Base-by-base conservation (phyloP, 2,888 invertebrate species). In the Druceiella hillmani region DNA sequence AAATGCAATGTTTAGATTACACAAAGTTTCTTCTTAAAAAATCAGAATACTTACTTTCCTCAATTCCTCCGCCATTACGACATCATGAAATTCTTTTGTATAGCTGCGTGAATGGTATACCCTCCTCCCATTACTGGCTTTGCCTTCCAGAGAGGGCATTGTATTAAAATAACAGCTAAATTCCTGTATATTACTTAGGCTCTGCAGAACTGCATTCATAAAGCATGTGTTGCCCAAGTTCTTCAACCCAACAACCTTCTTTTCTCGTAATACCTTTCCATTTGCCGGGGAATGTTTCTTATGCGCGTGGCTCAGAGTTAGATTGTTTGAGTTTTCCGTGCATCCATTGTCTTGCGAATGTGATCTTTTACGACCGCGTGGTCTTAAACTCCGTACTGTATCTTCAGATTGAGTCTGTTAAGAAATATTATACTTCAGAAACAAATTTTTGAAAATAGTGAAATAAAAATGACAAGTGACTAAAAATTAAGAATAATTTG, bases 171-270 rank as follows among this genome's bases (percentile, higher is more conserved):
- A 88, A 52, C 80, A 81, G 62, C 84, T 86, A 58, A 88, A 88
- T 55, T 85, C 83, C 59, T 85, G 83, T 55, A 87, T 87, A 61
- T 87, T 87, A 58, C 87, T 87, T 64, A 88, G 71, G 50, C 86
- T 86, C 59, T 88, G 88, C 41, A 88, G 65, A 41, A 87, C 87
- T 12, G 86, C 85, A 64, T 87, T 87, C 87, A 88, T 87, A 57
- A 87, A 88, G 61, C 87, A 88, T 33, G 87, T 88, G 58, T 87
- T 88, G 49, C 87, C 87, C 57, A 87, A 70, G 68, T 87, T 88
- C 55, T 85, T 74, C 55, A 87, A 68, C 22, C 87, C 87, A 50
- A 83, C 80, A 40, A 82, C 76, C 53, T 66, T 78, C 54, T 78
- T 79, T 44, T 78, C 78, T 52, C 73, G 63, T 51, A 67, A 71